phyloP scores from a whole-genome alignment of 2,113 vertebrate species.

The Dasyurus viverrinus region DNA sequence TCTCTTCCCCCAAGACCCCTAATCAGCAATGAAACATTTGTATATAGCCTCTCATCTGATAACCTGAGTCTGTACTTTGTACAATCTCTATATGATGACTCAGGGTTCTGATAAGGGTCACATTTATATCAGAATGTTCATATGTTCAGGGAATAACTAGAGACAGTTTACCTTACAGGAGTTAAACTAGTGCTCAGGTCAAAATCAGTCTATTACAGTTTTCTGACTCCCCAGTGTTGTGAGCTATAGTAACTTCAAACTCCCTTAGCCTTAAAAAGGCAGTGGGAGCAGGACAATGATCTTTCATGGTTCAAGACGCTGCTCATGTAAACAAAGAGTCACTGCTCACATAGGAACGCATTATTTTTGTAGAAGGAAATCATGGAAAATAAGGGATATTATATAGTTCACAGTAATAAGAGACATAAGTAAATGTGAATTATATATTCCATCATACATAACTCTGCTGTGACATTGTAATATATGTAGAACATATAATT shows the following conservation, averaged over 20 bases:
- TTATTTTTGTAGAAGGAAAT: background rate
- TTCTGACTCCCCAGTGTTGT: background rate
- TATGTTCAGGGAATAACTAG: background rate
- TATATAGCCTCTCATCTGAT: background rate
- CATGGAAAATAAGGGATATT: background rate
- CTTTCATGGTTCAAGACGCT: background rate
- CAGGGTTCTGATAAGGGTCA: background rate
- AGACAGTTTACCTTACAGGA: background rate
- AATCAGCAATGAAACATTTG: background rate
- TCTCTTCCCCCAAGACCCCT: background rate
- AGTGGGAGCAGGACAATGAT: background rate
- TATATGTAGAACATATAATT: background rate
- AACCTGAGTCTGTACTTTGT: background rate
- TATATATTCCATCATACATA: background rate
- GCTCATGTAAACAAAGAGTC: background rate
- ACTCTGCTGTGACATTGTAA: background rate
- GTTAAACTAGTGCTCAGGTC: background rate
- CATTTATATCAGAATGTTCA: background rate
- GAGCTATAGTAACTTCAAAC: background rate
- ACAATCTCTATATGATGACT: background rate
- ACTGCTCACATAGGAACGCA: background rate
- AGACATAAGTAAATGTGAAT: background rate
- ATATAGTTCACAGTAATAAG: background rate
- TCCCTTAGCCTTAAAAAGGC: background rate
- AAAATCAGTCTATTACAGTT: background rate